These are phyloP conservation scores for Romanogobio albipinnatus DNA, from an alignment of 2,113 vertebrate genomes.

Conservation along the genomic window DNA sequence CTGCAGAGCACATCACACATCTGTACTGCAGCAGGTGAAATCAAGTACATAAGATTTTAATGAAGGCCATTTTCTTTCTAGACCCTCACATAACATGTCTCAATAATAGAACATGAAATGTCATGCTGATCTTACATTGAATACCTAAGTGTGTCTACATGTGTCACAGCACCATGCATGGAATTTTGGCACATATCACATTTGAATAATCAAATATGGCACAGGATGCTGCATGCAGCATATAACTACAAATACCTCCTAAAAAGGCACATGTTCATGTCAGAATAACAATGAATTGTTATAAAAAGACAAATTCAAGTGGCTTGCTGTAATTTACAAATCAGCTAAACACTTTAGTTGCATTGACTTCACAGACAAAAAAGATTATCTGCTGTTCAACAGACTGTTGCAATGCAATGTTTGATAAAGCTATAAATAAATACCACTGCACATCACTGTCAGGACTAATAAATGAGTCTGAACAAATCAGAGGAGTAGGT, in stretches of 20 bases:
- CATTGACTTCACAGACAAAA: background rate
- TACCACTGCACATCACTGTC: background rate
- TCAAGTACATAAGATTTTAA: conserved; percentile 28
- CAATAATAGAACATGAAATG: conserved; percentile 43
- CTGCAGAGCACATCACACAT: too few relatives aligned
- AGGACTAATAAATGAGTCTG: background rate
- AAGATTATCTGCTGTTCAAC: background rate
- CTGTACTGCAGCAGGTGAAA: background rate
- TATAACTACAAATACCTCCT: background rate
- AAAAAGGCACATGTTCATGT: background rate
- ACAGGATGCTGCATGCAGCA: conserved; percentile 2
- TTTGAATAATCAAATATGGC: background rate
- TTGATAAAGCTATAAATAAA: background rate
- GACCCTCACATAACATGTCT: conserved; percentile 3
- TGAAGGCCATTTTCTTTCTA: conserved; percentile 19
- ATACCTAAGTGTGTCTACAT: background rate
- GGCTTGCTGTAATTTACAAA: background rate
- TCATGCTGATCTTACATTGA: conserved; percentile 17
- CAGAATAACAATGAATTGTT: background rate
- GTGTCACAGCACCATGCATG: background rate
- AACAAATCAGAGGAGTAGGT: background rate
- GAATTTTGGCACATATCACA: background rate
- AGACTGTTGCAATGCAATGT: background rate
- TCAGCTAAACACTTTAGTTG: background rate
- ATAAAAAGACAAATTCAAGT: background rate